Evolutionary conservation across 2,113 vertebrate species (phyloP).

Genomic region (Misgurnus anguillicaudatus): DNA sequence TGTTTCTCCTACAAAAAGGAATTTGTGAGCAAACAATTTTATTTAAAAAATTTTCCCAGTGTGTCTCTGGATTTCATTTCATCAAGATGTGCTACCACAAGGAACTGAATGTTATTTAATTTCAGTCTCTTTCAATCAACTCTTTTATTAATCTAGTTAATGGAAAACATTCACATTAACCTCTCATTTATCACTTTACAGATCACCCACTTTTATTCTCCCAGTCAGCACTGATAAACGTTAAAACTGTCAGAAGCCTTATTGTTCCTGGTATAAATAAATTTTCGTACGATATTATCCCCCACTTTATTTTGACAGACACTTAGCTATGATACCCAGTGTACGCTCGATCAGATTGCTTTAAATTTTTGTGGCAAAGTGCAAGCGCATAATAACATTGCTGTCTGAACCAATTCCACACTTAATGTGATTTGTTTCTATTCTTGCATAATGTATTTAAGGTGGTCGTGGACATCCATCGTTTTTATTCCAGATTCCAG

Average conservation of each 20-base stretch:
- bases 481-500: not conserved
- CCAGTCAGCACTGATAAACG: not conserved
- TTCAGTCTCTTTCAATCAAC: not conserved
- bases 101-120: slow-evolving; percentile 2
- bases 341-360: not conserved
- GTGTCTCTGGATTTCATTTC: not conserved
- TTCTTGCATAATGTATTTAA: not conserved
- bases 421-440: not conserved
- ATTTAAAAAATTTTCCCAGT: not conserved
- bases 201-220: not conserved
- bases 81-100: not conserved
- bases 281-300: slow-evolving; percentile 8
- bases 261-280: slow-evolving; percentile 2
- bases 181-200: not conserved
- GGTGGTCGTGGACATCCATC: not conserved
- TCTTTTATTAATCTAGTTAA: slow-evolving; percentile 13
- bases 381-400: slow-evolving; percentile 1
- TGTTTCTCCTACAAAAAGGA: not conserved
- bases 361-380: not conserved
- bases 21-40: not conserved
- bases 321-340: not conserved
- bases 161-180: slow-evolving; percentile 5
- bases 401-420: slow-evolving; percentile 7
- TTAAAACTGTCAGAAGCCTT: not conserved
- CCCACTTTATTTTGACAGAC: slow-evolving; percentile 9